Conservation (phyloP, 2,797 vertebrate genomes). For the Enteromius anoplus region DNA sequence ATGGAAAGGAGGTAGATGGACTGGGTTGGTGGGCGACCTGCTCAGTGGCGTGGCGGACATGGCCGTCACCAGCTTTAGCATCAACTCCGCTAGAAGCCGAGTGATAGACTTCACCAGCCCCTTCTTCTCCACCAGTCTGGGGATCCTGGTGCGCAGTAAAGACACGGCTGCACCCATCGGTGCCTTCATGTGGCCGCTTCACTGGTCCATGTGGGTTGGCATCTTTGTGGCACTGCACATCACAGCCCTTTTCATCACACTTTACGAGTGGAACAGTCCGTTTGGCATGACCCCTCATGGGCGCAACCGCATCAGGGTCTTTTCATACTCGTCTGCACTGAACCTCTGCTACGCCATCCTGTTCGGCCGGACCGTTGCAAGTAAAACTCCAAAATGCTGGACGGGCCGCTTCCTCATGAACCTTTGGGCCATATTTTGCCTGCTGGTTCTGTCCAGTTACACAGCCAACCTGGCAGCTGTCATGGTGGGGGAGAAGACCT, state of each 20-base stretch:
- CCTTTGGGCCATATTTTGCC: slow-evolving; percentile 90
- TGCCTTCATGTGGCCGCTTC: slow-evolving; percentile 96
- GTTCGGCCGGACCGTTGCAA: slow-evolving; percentile 91
- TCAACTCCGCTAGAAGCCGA: slow-evolving; percentile 90
- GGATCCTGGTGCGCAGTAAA: slow-evolving; percentile 89
- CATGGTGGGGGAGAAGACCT: slow-evolving; percentile 90
- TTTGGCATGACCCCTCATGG: slow-evolving; percentile 93
- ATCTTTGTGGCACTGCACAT: slow-evolving; percentile 91
- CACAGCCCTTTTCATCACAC: slow-evolving; percentile 92
- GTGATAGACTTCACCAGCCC: slow-evolving; percentile 96
- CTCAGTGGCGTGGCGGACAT: slow-evolving; percentile 88
- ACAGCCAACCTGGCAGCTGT: slow-evolving; percentile 89
- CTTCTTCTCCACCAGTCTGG: slow-evolving; percentile 97
- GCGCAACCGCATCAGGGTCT: slow-evolving; percentile 87
- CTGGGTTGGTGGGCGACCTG: slow-evolving; percentile 92
- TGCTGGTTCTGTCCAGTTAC: slow-evolving; percentile 86
- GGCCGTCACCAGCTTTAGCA: slow-evolving; percentile 95
- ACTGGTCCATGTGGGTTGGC: slow-evolving; percentile 98
- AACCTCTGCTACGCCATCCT: slow-evolving; percentile 96
- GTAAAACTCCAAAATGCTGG: slow-evolving; percentile 89
- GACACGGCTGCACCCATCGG: slow-evolving; percentile 91
- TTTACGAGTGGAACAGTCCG: slow-evolving; percentile 98
- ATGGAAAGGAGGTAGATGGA: slow-evolving; percentile 86
- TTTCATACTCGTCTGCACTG: slow-evolving; percentile 95
- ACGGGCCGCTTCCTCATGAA: slow-evolving; percentile 90